Percentiles rank a stretch among this genome's conserved stretches.
These are phyloP conservation scores for Pinctada fucata DNA, from an alignment of 2,888 invertebrate genomes.

Conservation along the genomic window DNA sequence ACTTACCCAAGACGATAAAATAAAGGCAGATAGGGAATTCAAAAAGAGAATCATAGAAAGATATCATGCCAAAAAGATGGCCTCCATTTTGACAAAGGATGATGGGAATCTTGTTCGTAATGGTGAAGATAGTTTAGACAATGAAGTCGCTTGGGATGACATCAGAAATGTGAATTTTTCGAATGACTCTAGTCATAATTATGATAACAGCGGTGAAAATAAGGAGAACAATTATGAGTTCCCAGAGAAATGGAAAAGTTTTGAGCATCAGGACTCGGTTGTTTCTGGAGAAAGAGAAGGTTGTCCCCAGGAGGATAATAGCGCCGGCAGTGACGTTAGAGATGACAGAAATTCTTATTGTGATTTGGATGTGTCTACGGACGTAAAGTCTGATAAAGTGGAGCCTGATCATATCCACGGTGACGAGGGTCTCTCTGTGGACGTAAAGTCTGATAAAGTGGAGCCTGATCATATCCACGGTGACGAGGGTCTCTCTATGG, in stretches of 20 bases:
- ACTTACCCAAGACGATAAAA: background rate
- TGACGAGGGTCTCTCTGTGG: too few relatives aligned
- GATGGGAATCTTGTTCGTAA: background rate
- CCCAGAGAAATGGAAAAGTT: background rate
- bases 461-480: too few relatives aligned
- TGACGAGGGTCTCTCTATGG: too few relatives aligned
- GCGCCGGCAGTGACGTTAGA: background rate
- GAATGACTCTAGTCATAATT: background rate
- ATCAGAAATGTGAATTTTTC: background rate
- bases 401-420: too few relatives aligned
- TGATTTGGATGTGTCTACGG: background rate
- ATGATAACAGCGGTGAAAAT: background rate
- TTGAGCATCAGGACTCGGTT: background rate
- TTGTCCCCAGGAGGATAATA: background rate
- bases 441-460: background rate
- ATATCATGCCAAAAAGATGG: background rate
- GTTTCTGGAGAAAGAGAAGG: background rate
- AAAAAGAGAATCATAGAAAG: slow-evolving; percentile 21
- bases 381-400: background rate
- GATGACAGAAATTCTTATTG: background rate
- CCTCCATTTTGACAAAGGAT: background rate
- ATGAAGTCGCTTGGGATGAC: background rate
- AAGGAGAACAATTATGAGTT: background rate
- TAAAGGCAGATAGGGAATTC: background rate
- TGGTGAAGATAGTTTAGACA: background rate